Conservation (phyloP, 2,797 vertebrate genomes). For the Takifugu ocellatus region DNA sequence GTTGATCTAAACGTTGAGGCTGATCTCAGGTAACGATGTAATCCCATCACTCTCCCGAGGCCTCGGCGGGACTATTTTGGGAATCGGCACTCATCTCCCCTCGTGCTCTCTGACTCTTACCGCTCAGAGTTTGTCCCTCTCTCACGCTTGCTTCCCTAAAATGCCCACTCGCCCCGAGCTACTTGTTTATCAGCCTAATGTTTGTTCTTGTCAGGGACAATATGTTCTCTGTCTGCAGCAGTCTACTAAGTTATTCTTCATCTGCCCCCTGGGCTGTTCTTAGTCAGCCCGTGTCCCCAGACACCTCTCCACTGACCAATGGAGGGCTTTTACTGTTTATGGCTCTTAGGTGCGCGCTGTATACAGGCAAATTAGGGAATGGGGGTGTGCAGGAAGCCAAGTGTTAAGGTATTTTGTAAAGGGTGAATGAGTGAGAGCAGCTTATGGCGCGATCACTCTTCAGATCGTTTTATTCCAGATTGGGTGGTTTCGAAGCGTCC, state of each 20-base stretch:
- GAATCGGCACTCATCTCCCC: conserved; percentile 35
- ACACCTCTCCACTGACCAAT: conserved; percentile 58
- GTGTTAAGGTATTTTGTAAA: conserved; percentile 41
- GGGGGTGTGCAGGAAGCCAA: conserved; percentile 10
- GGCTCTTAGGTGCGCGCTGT: conserved; percentile 39
- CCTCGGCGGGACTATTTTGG: conserved; percentile 46
- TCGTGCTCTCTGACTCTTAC: conserved; percentile 22
- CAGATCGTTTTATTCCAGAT: conserved; percentile 4
- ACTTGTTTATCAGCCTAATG: conserved; percentile 67
- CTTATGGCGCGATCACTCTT: not conserved
- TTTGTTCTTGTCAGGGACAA: conserved; percentile 67
- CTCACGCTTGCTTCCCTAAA: conserved; percentile 42
- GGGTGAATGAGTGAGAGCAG: not conserved
- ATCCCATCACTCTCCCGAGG: conserved; percentile 36
- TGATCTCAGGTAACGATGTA: conserved; percentile 49
- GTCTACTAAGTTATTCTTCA: conserved; percentile 59
- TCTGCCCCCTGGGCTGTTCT: conserved; percentile 62
- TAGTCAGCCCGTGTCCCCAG: conserved; percentile 56
- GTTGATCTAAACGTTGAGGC: conserved; percentile 25
- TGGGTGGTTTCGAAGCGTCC: not conserved
- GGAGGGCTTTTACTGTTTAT: conserved; percentile 59
- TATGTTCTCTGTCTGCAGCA: conserved; percentile 55
- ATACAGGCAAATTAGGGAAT: conserved; percentile 41
- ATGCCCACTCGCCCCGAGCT: conserved; percentile 54
- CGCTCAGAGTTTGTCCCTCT: conserved; percentile 19